Conservation (phyloP, 2,888 invertebrate species). For the Lucinisca nassula region DNA sequence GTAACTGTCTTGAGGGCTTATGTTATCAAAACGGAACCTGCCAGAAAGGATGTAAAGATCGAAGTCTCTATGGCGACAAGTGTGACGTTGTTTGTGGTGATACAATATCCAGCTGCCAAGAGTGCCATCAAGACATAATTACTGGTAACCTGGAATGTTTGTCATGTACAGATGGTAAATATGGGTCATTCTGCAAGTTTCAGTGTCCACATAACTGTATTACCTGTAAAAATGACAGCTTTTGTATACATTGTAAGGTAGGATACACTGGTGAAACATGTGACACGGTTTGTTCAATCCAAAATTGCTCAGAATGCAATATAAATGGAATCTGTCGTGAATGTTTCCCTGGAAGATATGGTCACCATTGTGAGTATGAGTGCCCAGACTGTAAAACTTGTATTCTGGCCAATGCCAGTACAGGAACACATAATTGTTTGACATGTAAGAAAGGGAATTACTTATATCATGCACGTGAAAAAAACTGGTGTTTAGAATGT, state of each 20-base stretch:
- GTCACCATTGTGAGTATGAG: slow-evolving; percentile 1
- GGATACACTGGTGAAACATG: slow-evolving; percentile 43
- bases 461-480: background rate
- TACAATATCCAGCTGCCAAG: no score
- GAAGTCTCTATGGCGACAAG: slow-evolving; percentile 30
- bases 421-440: background rate
- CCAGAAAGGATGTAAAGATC: slow-evolving; percentile 37
- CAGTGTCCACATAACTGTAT: slow-evolving; percentile 50
- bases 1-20: slow-evolving; percentile 18
- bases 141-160: slow-evolving; percentile 12
- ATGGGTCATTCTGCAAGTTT: slow-evolving; percentile 36
- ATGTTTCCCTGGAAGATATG: slow-evolving; percentile 40
- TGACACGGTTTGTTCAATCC: slow-evolving; percentile 9
- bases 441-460: slow-evolving; percentile 24
- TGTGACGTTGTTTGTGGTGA: slow-evolving; percentile 50
- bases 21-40: slow-evolving; percentile 55
- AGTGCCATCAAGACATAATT: slow-evolving; percentile 27
- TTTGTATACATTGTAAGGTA: slow-evolving; percentile 44
- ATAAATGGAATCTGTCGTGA: slow-evolving; percentile 14
- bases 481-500: background rate
- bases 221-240: slow-evolving; percentile 11
- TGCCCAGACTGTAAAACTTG: slow-evolving; percentile 47
- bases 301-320: slow-evolving; percentile 40
- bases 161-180: slow-evolving; percentile 33
- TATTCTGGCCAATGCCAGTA: background rate